These are phyloP conservation scores for Porites lutea DNA, from an alignment of 64 coral and sea anemone genomes.

Conservation along the genomic window DNA sequence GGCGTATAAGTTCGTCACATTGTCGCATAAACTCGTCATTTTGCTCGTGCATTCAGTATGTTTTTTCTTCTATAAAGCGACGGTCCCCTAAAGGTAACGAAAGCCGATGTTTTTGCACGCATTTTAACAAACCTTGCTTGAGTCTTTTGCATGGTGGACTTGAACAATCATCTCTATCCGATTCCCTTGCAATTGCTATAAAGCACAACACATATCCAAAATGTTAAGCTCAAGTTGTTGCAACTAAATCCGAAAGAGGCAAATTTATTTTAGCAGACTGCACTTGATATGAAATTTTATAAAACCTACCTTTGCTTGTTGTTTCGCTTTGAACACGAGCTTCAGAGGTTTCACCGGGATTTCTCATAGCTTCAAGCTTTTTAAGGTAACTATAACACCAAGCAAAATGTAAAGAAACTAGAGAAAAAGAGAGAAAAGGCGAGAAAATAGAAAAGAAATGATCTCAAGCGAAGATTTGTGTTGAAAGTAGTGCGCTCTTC, in stretches of 20 bases:
- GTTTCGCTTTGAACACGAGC: slow-evolving; percentile 20
- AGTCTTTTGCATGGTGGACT: slow-evolving; percentile 98
- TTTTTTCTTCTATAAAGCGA: too few relatives aligned
- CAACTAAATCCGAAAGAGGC: neutral
- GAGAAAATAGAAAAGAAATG: neutral
- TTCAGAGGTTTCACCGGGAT: slow-evolving; percentile 63
- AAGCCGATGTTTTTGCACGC: neutral
- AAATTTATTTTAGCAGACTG: neutral
- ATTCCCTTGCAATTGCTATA: slow-evolving; percentile 24
- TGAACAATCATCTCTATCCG: slow-evolving; percentile 79
- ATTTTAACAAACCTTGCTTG: slow-evolving; percentile 86
- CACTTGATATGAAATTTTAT: neutral
- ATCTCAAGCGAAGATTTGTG: neutral
- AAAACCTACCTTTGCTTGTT: slow-evolving; percentile 36
- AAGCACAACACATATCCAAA: neutral
- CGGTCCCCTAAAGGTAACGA: too few relatives aligned
- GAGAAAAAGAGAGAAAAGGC: neutral
- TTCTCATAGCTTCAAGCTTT: slow-evolving; percentile 61
- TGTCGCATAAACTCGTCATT: too few relatives aligned
- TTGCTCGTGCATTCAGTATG: too few relatives aligned
- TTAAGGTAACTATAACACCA: slow-evolving; percentile 1
- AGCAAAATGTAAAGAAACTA: slow-evolving; percentile 18
- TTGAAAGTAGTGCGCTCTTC: neutral
- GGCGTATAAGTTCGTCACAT: too few relatives aligned
- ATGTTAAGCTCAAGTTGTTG: neutral